phyloP scores from a whole-genome alignment of 2,888 invertebrate species.

The Apamea anceps region DNA sequence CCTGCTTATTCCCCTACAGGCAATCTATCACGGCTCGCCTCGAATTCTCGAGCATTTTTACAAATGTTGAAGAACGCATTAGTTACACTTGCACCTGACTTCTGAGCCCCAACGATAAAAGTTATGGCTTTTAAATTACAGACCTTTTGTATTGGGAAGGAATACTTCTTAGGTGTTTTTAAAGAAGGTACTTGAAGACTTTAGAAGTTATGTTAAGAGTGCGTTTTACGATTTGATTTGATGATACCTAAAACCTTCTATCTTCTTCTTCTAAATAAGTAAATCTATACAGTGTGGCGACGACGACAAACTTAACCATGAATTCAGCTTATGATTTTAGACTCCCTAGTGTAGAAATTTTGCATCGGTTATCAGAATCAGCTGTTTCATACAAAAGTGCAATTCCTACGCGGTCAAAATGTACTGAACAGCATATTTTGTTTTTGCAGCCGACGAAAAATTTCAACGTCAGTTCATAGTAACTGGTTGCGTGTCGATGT shows the following conservation, averaged over 20 bases:
- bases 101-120: slow-evolving; percentile 33
- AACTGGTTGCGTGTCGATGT: too few species aligned
- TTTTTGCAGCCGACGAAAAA: too few species aligned
- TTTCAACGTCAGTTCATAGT: too few species aligned
- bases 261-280: neutral
- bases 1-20: slow-evolving; percentile 39
- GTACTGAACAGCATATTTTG: too few species aligned
- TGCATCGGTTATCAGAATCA: too few species aligned
- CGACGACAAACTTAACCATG: too few species aligned
- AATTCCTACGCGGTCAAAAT: too few species aligned
- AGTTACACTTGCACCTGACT: slow-evolving; percentile 65
- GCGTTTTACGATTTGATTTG: neutral
- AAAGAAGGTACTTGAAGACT: neutral
- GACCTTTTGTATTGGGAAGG: slow-evolving; percentile 15
- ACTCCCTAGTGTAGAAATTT: too few species aligned
- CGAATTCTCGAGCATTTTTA: slow-evolving; percentile 40
- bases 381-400: too few species aligned
- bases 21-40: slow-evolving; percentile 52
- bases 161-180: slow-evolving; percentile 8
- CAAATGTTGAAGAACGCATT: slow-evolving; percentile 54
- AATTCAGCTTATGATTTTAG: too few species aligned
- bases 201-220: neutral
- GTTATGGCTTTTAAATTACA: slow-evolving; percentile 40
- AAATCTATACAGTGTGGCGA: neutral
- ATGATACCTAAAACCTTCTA: neutral